Base-by-base conservation (phyloP, 2,888 invertebrate genomes). In the Tridacna gigas region DNA sequence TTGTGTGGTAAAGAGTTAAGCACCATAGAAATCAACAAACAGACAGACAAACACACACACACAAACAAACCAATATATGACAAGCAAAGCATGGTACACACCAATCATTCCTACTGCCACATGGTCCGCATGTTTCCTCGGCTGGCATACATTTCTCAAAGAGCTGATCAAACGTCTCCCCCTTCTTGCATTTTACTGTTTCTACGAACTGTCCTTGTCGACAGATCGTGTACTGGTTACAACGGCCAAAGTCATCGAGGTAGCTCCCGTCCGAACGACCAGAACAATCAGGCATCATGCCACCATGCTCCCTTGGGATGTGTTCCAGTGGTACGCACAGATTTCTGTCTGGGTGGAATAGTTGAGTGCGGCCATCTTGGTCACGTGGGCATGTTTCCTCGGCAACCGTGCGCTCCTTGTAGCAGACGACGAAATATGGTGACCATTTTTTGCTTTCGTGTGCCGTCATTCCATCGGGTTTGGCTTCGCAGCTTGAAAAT, bases 191-290 rank as follows among this genome's bases (percentile, higher is more conserved):
- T 22, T 79, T 80, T 12, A 84, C 74, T 28, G 63, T 71, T 28
- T 73, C 86, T 0, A 83, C 66, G 60, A 88, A 74, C 13, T 65
- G 61, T 20, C 86, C 86, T 22, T 78, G 71, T 37, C 66, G 71
- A 78, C 91, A 91, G 37, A 84, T 84, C 48, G 89, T 84, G 78
- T 89, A 91, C 60, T 90, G 89, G 45, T 89, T 83, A 77, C 91
- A 91, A 18, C 90, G 84, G 0, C 90, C 91, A 47, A 86, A 87
- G 9, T 86, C 83, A 63, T 91, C 91, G 25, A 86, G 81, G 61
- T 89, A 88, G 67, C 83, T 77, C 0, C 91, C 91, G 80, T 90
- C 88, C 0, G 65, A 45, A 61, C 83, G 84, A 4, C 77, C 74
- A 0, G 47, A 65, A 79, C 91, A 91, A 71, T 84, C 84, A 11